Evolutionary conservation across 2,888 invertebrate species (phyloP).

Genomic region (Eupeodes latifasciatus): DNA sequence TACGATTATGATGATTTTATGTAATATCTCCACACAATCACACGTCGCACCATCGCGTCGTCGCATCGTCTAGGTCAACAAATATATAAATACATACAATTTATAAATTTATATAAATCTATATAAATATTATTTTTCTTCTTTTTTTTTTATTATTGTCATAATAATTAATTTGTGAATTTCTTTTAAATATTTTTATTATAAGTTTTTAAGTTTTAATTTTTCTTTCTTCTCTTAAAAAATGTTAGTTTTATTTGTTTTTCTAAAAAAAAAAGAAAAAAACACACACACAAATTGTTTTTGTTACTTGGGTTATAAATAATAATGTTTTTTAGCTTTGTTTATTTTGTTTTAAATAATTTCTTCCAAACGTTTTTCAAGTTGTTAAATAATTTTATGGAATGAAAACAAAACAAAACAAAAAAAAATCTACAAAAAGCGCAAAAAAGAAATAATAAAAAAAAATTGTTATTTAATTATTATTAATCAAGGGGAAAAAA

Average conservation of each 20-base stretch:
- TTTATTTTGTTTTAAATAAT: constrained; percentile 33
- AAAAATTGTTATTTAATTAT: constrained; percentile 73
- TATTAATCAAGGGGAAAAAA: constrained; percentile 62
- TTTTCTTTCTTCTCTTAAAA: constrained; percentile 31
- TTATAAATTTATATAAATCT: constrained; percentile 47
- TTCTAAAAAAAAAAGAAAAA: neutral
- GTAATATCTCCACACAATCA: constrained; percentile 85
- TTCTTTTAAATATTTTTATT: constrained; percentile 65
- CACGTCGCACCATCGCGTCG: constrained; percentile 34
- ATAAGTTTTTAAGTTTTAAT: constrained; percentile 53
- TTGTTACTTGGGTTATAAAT: constrained; percentile 1
- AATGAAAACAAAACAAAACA: constrained; percentile 46
- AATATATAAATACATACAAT: constrained; percentile 55
- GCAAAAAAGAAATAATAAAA: constrained; percentile 62
- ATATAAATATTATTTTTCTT: constrained; percentile 28
- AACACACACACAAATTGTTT: constrained; percentile 58
- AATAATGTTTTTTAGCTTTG: neutral
- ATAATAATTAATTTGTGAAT: constrained; percentile 70
- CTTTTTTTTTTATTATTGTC: constrained; percentile 54
- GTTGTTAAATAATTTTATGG: constrained; percentile 74
- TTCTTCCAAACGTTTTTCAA: constrained; percentile 55
- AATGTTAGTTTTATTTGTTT: constrained; percentile 14
- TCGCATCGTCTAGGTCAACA: constrained; percentile 68
- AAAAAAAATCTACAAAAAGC: constrained; percentile 58
- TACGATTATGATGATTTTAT: constrained; percentile 92